A percentile compares a stretch with the other conserved stretches of the same genome.
phyloP scores from a whole-genome alignment of 2,113 vertebrate genomes.

The Pithys albifrons region DNA sequence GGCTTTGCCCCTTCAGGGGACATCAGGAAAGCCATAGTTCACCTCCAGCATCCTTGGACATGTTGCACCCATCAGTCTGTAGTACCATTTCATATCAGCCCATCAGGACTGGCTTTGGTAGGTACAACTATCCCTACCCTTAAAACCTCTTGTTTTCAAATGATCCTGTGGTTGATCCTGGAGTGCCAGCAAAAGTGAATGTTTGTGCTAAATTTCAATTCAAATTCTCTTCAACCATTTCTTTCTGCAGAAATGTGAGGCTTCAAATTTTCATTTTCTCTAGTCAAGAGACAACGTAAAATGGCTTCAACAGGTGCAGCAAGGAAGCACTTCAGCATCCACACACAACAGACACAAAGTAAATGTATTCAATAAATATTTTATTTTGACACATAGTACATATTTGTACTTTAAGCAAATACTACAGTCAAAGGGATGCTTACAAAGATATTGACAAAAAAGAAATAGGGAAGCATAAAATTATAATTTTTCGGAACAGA shows the following conservation, averaged over 20 bases:
- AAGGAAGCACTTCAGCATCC: background rate
- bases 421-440: constrained; percentile 38
- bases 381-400: constrained; percentile 53
- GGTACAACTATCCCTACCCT: background rate
- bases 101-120: background rate
- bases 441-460: background rate
- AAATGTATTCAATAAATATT: constrained; percentile 61
- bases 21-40: background rate
- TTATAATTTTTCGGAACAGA: background rate
- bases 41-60: background rate
- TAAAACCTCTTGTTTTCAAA: background rate
- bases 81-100: background rate
- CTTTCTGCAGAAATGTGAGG: background rate
- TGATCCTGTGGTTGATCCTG: background rate
- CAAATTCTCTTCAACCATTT: background rate
- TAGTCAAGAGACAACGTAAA: background rate
- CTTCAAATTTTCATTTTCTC: background rate
- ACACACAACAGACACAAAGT: constrained; percentile 16
- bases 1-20: background rate
- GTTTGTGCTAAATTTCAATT: background rate
- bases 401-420: constrained; percentile 15
- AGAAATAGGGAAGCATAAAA: constrained; percentile 16
- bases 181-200: background rate
- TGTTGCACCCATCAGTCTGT: background rate
- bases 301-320: constrained; percentile 21